A percentile compares a stretch with the other conserved stretches of the same genome.
Conservation (phyloP, 2,797 vertebrate species). For the Sciaenops ocellatus region DNA sequence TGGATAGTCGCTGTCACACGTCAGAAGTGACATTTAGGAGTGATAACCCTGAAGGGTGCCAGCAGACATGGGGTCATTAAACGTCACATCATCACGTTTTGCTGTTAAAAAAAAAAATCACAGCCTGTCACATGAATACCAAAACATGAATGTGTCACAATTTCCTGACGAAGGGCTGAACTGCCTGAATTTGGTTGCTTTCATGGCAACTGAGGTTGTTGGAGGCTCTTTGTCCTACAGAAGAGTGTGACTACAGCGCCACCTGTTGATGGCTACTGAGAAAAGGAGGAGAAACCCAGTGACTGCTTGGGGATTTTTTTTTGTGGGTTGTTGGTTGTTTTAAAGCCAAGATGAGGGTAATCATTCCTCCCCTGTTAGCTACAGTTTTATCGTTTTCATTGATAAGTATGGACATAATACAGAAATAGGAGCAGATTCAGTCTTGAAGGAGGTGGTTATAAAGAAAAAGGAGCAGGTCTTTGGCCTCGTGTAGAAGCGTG, state of each 20-base stretch:
- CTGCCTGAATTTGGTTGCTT: constrained; percentile 13
- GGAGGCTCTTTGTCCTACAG: constrained; percentile 63
- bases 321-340: constrained; percentile 32
- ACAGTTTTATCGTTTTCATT: constrained; percentile 26
- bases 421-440: constrained; percentile 18
- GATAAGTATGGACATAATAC: constrained; percentile 8
- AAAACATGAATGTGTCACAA: constrained; percentile 41
- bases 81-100: constrained; percentile 22
- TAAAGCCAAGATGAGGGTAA: constrained; percentile 20
- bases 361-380: constrained; percentile 30
- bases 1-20: background rate
- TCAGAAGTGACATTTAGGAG: constrained; percentile 42
- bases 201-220: constrained; percentile 8
- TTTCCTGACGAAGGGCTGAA: constrained; percentile 33
- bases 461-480: constrained; percentile 26
- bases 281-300: constrained; percentile 12
- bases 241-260: constrained; percentile 74
- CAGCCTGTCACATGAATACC: constrained; percentile 18
- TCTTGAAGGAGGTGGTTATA: background rate
- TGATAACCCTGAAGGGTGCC: constrained; percentile 11
- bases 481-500: constrained; percentile 29
- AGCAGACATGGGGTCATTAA: constrained; percentile 10
- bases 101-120: too few relatives aligned
- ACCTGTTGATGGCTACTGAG: constrained; percentile 65
- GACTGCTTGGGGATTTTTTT: constrained; percentile 9